phyloP scores from a whole-genome alignment of 2,888 invertebrate species.

The Xiphydria camelus region DNA sequence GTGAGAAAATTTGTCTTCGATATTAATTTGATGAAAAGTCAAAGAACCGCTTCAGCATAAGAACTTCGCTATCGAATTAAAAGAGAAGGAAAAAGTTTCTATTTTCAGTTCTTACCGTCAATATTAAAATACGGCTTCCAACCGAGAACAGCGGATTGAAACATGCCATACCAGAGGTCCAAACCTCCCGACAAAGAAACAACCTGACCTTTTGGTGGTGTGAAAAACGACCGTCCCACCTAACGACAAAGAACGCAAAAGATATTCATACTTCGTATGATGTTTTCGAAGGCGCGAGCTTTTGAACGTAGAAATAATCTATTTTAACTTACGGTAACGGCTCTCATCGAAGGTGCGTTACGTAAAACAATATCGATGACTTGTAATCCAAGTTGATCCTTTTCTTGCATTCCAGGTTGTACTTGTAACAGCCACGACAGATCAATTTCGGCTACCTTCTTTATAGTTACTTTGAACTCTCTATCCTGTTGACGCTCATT shows the following conservation, averaged over 20 bases:
- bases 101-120: constrained; percentile 73
- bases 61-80: too few species aligned
- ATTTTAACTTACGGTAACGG: constrained; percentile 28
- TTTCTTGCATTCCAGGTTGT: constrained; percentile 67
- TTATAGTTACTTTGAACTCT: constrained; percentile 61
- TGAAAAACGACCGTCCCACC: constrained; percentile 82
- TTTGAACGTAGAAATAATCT: too few species aligned
- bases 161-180: constrained; percentile 92
- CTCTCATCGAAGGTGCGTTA: constrained; percentile 61
- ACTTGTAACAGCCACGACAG: constrained; percentile 59
- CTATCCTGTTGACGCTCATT: constrained; percentile 40
- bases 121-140: constrained; percentile 84
- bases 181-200: constrained; percentile 75
- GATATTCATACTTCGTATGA: constrained; percentile 3
- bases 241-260: too few species aligned
- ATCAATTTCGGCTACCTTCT: constrained; percentile 63
- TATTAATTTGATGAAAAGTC: too few species aligned
- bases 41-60: too few species aligned
- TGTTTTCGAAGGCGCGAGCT: too few species aligned
- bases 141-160: constrained; percentile 89
- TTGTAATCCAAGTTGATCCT: constrained; percentile 68
- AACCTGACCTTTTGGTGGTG: constrained; percentile 57
- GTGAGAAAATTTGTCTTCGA: too few species aligned
- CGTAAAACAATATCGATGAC: constrained; percentile 85
- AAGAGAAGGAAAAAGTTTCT: too few species aligned